phyloP scores from a whole-genome alignment of 2,888 invertebrate genomes.

The Bombyx huttoni region DNA sequence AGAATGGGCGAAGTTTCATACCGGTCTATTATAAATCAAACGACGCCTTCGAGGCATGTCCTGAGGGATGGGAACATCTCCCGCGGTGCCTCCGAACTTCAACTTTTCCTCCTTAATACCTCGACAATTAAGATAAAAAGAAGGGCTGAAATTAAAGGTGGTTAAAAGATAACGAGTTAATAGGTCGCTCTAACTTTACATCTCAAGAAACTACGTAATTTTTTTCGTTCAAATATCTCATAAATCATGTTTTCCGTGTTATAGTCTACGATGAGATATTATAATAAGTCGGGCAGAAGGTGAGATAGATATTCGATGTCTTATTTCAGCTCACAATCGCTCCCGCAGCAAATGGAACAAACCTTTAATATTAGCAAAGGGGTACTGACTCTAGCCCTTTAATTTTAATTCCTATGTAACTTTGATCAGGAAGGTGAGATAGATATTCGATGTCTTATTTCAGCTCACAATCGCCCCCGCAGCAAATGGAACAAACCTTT shows the following conservation, averaged over 20 bases:
- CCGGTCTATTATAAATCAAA: slow-evolving; percentile 74
- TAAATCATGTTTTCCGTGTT: neutral
- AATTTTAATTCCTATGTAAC: too few relatives aligned
- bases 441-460: too few relatives aligned
- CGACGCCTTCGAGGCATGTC: slow-evolving; percentile 69
- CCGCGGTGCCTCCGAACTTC: slow-evolving; percentile 57
- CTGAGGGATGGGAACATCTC: slow-evolving; percentile 64
- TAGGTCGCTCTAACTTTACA: slow-evolving; percentile 50
- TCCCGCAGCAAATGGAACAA: too few relatives aligned
- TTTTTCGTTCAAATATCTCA: neutral
- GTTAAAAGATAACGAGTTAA: slow-evolving; percentile 70
- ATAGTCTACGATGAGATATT: too few relatives aligned
- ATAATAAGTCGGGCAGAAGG: too few relatives aligned
- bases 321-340: too few relatives aligned
- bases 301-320: too few relatives aligned
- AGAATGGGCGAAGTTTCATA: slow-evolving; percentile 70
- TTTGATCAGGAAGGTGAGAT: too few relatives aligned
- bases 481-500: too few relatives aligned
- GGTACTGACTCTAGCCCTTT: too few relatives aligned
- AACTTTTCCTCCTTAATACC: slow-evolving; percentile 67
- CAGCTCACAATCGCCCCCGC: too few relatives aligned
- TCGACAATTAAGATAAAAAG: slow-evolving; percentile 73
- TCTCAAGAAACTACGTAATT: slow-evolving; percentile 11
- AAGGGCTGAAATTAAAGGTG: slow-evolving; percentile 69
- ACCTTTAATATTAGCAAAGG: too few relatives aligned